Conservation (phyloP, 2,888 invertebrate species). For the Acrocyrtus sp. region DNA sequence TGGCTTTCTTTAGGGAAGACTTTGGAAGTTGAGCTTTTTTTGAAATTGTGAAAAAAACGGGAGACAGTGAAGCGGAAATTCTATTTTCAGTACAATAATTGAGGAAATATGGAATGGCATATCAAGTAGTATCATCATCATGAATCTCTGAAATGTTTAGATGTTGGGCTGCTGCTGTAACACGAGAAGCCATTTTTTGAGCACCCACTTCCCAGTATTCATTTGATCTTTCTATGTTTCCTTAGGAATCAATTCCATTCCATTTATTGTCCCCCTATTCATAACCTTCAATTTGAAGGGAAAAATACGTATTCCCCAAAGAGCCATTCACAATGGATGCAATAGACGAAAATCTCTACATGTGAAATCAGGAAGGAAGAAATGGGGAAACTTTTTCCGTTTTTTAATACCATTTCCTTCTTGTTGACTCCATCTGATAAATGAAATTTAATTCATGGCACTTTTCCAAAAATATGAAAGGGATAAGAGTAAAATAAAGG, state of each 20-base stretch:
- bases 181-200: too few species aligned
- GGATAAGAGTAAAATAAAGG: neutral
- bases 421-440: neutral
- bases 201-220: too few species aligned
- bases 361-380: neutral
- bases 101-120: neutral
- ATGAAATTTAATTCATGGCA: constrained; percentile 31
- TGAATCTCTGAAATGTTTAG: too few species aligned
- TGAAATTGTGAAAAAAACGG: neutral
- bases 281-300: too few species aligned
- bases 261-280: neutral
- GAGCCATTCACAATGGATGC: neutral
- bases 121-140: too few species aligned
- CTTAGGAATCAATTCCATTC: neutral
- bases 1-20: neutral
- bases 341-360: too few species aligned
- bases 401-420: neutral
- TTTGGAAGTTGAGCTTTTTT: neutral
- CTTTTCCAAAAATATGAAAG: constrained; percentile 12
- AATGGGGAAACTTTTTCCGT: neutral
- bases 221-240: too few species aligned
- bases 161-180: too few species aligned
- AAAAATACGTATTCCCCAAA: neutral
- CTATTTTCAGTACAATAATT: neutral
- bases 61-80: neutral